Base-by-base conservation (phyloP, 2,888 invertebrate species). In the Ptycholaimellus sp. region DNA sequence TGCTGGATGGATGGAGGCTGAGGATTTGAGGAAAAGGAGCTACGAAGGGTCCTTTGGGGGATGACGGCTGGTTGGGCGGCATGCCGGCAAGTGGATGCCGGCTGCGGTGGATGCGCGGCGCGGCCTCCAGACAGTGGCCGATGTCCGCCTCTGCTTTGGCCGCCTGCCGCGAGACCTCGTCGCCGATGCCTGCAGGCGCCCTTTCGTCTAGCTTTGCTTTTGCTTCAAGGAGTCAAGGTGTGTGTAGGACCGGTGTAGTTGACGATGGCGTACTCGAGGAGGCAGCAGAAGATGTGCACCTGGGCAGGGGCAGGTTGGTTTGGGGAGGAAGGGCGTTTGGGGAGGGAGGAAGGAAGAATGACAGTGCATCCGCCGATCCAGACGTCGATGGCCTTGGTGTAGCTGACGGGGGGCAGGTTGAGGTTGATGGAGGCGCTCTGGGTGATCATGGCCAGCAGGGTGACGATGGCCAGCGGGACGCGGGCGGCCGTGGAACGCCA, bases 401-500 rank as follows among this genome's bases (percentile, higher is more conserved):
- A 56, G 33, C 47, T 48, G 16, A 56, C 56, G 2, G 55, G 54
- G 20, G 56, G 56, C 11, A 56, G 46, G 37, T 53, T 56, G 13
- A 53, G 49, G 39, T 55, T 56, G 38, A 56, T 53, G 17, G 52
- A 19, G 13, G 31, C 9, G 31, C 9, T 13, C 9, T 19, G 20
- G 7, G 54, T 52, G 39, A 56, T 56, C 53, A 56, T 56, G 16
- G 56, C 52, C 19, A 56, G 45, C 7, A 54, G 42, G 2, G 55
- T 54, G 35, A 53, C 51, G 35, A 56, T 56, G 19, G 56, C 53
- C 31, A 56, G 42, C 7, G 56, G 56, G 19, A 56, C 56, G 33
- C 56, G 42, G 2, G 56, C 56, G 1, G 56, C 54, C 4, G 56
- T 52, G 6, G 51, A 48, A 40, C 55, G 51, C 56, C 56, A 56